Evolutionary conservation across 1,140 invertebrate genomes (phyloP).

Genomic region (Habropoda laboriosa): DNA sequence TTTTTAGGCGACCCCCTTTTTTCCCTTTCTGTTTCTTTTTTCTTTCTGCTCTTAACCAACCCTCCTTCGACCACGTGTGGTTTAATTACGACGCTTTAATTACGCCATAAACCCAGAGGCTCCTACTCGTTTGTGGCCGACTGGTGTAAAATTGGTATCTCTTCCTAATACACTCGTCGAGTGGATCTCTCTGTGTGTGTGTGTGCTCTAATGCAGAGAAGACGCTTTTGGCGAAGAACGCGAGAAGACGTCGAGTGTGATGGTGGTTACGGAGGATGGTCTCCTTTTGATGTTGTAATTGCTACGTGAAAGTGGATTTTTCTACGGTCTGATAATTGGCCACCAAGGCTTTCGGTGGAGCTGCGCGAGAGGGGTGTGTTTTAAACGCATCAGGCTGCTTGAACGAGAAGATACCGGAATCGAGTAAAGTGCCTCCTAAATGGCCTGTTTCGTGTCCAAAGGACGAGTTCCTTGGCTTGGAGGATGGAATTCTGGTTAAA

Average conservation of each 20-base stretch:
- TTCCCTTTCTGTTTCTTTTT: slow-evolving; percentile 1
- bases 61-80: slow-evolving; percentile 29
- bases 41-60: background rate
- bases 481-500: background rate
- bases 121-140: background rate
- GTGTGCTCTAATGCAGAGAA: background rate
- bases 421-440: slow-evolving; percentile 1
- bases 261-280: background rate
- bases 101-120: slow-evolving; percentile 10
- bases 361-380: background rate
- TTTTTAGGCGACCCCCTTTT: slow-evolving; percentile 25
- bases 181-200: slow-evolving; percentile 5
- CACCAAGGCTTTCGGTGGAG: background rate
- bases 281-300: slow-evolving; percentile 7
- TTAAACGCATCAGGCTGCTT: background rate
- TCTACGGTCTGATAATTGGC: slow-evolving; percentile 36
- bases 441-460: background rate
- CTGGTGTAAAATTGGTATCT: slow-evolving; percentile 36
- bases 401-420: background rate
- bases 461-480: background rate
- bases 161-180: background rate
- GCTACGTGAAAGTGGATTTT: slow-evolving; percentile 9
- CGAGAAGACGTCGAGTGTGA: background rate
- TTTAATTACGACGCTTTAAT: slow-evolving; percentile 63
- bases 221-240: background rate